phyloP scores from a whole-genome alignment of 2,113 vertebrate species.

The Dicentrarchus labrax region DNA sequence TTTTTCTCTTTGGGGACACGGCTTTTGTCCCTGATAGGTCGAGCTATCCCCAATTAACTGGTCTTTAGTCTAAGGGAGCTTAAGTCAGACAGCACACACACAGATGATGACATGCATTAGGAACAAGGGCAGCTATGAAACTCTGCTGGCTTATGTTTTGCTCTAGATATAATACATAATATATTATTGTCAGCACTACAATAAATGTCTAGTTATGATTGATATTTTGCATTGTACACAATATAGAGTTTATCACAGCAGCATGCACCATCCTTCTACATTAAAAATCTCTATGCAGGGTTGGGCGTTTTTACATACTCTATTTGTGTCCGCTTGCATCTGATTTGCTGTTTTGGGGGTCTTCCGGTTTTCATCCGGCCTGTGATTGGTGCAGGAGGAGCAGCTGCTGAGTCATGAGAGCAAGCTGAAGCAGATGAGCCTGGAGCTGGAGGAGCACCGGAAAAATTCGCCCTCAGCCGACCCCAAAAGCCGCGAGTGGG shows the following conservation, averaged over 20 bases:
- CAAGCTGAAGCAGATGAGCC: conserved; percentile 94
- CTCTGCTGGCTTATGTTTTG: background rate
- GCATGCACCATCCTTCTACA: background rate
- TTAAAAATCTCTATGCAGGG: background rate
- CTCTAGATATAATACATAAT: background rate
- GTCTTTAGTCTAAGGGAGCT: too few species aligned
- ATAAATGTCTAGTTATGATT: background rate
- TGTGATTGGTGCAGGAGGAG: conserved; percentile 87
- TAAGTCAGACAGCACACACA: background rate
- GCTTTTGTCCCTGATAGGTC: too few species aligned
- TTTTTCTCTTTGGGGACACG: too few species aligned
- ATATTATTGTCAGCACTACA: background rate
- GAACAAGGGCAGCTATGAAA: background rate
- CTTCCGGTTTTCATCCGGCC: conserved; percentile 11
- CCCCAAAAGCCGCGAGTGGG: conserved; percentile 93
- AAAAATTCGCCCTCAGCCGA: conserved; percentile 88
- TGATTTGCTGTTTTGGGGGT: conserved; percentile 54
- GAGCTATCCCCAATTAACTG: too few species aligned
- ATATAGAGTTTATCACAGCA: background rate
- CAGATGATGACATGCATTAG: background rate
- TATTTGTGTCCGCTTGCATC: conserved; percentile 48
- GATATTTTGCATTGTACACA: background rate
- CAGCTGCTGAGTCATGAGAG: conserved; percentile 96
- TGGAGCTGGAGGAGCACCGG: conserved; percentile 95
- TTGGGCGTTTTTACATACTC: conserved; percentile 32